These are phyloP conservation scores for Cottoperca gobio DNA, from an alignment of 2,797 vertebrate species.

Conservation along the genomic window DNA sequence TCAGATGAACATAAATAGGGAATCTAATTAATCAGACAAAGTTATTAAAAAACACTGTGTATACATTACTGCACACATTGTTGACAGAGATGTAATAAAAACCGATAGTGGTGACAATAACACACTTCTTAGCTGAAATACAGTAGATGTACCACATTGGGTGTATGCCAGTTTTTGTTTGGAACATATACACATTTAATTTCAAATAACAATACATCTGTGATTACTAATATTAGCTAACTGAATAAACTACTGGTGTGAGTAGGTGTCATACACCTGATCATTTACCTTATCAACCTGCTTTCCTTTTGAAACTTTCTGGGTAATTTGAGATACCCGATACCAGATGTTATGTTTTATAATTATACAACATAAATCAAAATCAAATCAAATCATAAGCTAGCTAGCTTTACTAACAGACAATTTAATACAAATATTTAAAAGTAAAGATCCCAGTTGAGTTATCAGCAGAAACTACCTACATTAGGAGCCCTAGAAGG, in stretches of 20 bases:
- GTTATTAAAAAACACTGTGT: conserved; percentile 7
- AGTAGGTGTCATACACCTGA: neutral
- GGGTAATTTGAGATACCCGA: neutral
- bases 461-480: neutral
- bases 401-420: neutral
- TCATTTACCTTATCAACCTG: neutral
- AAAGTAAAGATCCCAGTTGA: neutral
- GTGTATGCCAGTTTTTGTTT: neutral
- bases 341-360: neutral
- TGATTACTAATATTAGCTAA: neutral
- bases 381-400: too few species aligned
- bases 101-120: neutral
- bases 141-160: neutral
- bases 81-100: neutral
- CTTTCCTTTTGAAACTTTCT: neutral
- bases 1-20: neutral
- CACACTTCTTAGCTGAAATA: conserved; percentile 5
- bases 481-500: neutral
- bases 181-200: neutral
- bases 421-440: neutral
- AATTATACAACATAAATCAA: neutral
- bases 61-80: neutral
- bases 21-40: conserved; percentile 29
- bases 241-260: neutral
- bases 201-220: neutral